Conservation (phyloP, 2,888 invertebrate species). For the Drosophila maculinotata region DNA sequence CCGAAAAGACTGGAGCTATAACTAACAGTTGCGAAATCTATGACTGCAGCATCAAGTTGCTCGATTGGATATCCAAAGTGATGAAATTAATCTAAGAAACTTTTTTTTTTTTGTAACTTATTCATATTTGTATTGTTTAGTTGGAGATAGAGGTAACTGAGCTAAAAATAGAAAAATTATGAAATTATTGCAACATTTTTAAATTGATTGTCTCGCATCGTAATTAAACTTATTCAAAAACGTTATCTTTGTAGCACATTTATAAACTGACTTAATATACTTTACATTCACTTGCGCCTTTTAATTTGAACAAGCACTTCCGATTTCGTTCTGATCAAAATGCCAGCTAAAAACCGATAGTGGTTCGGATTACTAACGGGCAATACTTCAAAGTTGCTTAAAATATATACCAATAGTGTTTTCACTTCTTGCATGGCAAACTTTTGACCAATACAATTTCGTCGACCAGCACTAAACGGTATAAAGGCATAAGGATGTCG, state of each 20-base stretch:
- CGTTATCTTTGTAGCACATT: no score
- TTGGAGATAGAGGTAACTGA: no score
- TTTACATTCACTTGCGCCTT: conserved; percentile 18
- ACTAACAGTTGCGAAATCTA: conserved; percentile 56
- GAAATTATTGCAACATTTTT: no score
- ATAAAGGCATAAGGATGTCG: conserved; percentile 77
- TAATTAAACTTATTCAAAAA: no score
- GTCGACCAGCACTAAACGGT: conserved; percentile 81
- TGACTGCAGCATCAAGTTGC: conserved; percentile 63
- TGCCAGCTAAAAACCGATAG: conserved; percentile 29
- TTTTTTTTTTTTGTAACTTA: no score
- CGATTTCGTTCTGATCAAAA: conserved; percentile 31
- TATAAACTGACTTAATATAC: no score
- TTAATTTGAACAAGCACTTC: conserved; percentile 31
- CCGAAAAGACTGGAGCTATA: conserved; percentile 45
- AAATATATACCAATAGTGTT: conserved; percentile 60
- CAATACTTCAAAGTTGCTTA: conserved; percentile 60
- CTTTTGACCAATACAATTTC: conserved; percentile 82
- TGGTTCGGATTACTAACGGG: conserved; percentile 27
- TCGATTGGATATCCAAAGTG: conserved; percentile 69
- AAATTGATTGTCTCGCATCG: no score
- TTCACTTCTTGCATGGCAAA: conserved; percentile 74
- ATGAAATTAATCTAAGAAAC: conserved; percentile 31
- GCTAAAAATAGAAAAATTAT: no score
- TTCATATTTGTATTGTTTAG: no score